A percentile compares a stretch with the other conserved stretches of the same genome.
Conservation (phyloP, 2,888 invertebrate genomes). For the Cryptophagus acutangulus region DNA sequence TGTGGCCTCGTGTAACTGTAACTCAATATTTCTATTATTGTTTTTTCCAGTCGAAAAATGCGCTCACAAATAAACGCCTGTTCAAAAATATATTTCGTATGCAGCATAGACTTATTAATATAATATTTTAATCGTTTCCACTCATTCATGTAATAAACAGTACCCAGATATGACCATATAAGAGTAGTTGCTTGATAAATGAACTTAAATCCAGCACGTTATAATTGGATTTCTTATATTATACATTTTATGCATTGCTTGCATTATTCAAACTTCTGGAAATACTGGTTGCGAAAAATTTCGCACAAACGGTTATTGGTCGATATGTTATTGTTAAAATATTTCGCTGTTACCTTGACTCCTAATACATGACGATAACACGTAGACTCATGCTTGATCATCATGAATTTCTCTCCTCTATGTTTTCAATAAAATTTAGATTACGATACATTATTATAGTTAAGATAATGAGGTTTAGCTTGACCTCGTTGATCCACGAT, state of each 20-base stretch:
- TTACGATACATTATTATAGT: slow-evolving; percentile 22
- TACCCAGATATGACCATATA: slow-evolving; percentile 37
- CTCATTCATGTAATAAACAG: slow-evolving; percentile 34
- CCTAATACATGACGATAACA: not conserved
- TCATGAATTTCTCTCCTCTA: slow-evolving; percentile 22
- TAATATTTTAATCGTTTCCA: slow-evolving; percentile 25
- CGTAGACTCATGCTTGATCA: slow-evolving; percentile 18
- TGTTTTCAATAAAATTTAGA: slow-evolving; percentile 21
- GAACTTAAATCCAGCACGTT: slow-evolving; percentile 35
- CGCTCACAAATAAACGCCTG: too few species aligned
- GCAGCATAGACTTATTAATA: too few species aligned
- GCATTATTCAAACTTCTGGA: not conserved
- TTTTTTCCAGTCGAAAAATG: too few species aligned
- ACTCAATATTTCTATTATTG: too few species aligned
- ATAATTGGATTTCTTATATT: slow-evolving; percentile 38
- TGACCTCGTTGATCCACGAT: slow-evolving; percentile 27
- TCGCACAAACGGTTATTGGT: not conserved
- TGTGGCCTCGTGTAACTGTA: too few species aligned
- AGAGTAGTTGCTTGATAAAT: slow-evolving; percentile 34
- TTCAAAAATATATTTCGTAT: too few species aligned
- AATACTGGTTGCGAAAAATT: not conserved
- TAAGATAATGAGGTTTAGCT: slow-evolving; percentile 24
- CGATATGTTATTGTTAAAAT: too few species aligned
- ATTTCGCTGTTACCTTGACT: slow-evolving; percentile 5
- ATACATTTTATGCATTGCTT: slow-evolving; percentile 33